These are phyloP conservation scores for Ephialtes manifestator DNA, from an alignment of 2,888 invertebrate species.

Conservation along the genomic window DNA sequence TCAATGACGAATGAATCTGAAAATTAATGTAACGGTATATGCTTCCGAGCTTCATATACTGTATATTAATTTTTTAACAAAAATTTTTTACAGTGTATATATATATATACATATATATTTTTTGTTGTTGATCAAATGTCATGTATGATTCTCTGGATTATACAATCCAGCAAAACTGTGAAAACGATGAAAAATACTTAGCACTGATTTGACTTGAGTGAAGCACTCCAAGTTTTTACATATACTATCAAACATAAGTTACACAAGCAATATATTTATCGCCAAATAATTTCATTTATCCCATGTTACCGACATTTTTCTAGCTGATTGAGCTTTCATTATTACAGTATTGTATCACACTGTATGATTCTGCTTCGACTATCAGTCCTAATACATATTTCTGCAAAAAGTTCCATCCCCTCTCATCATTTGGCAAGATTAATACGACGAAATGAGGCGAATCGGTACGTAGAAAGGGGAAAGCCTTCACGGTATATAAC, in stretches of 20 bases:
- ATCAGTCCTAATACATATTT: slow-evolving; percentile 29
- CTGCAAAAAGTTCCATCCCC: slow-evolving; percentile 21
- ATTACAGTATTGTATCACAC: neutral
- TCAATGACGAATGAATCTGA: no score
- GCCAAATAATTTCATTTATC: neutral
- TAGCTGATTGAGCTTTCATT: slow-evolving; percentile 8
- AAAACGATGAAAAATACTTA: no score
- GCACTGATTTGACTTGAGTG: no score
- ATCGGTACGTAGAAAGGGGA: slow-evolving; percentile 71
- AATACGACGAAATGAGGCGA: slow-evolving; percentile 76
- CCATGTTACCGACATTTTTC: neutral
- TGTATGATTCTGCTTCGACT: neutral
- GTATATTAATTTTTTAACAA: no score
- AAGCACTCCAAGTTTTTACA: neutral
- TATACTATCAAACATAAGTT: neutral
- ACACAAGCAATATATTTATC: neutral
- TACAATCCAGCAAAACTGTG: no score
- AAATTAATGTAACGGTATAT: no score
- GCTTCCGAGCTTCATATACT: no score
- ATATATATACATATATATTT: no score
- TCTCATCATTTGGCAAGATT: slow-evolving; percentile 69
- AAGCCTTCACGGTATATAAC: slow-evolving; percentile 76
- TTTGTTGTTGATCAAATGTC: no score
- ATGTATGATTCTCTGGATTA: no score
- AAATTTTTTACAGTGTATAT: no score